phyloP scores from a whole-genome alignment of 2,888 invertebrate genomes.

The Slavum lentiscoides region DNA sequence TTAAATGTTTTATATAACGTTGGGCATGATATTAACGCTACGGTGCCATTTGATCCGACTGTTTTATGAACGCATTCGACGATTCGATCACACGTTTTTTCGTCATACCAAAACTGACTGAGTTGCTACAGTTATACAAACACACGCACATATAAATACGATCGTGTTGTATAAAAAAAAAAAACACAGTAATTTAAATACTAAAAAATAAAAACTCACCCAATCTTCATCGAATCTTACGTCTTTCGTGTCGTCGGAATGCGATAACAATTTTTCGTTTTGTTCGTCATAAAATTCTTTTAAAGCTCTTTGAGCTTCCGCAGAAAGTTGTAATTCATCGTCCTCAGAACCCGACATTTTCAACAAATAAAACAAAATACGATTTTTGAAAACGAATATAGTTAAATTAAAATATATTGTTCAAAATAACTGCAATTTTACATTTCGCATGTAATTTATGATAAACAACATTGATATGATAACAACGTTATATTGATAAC shows the following conservation, averaged over 20 bases:
- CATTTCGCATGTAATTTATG: too few species aligned
- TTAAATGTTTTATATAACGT: conserved; percentile 69
- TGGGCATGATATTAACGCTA: conserved; percentile 87
- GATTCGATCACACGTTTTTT: conserved; percentile 74
- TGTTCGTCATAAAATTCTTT: conserved; percentile 78
- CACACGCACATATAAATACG: neutral
- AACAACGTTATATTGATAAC: too few species aligned
- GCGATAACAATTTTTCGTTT: conserved; percentile 61
- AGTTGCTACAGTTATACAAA: conserved; percentile 74
- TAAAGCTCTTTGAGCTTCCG: conserved; percentile 73
- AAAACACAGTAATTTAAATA: neutral
- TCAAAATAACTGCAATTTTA: too few species aligned
- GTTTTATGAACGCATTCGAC: conserved; percentile 69
- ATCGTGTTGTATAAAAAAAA: neutral
- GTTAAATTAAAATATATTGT: too few species aligned
- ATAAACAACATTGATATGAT: too few species aligned
- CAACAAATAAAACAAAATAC: neutral
- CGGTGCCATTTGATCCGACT: conserved; percentile 65
- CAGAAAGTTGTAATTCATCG: conserved; percentile 69
- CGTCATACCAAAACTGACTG: conserved; percentile 97
- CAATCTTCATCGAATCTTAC: conserved; percentile 77
- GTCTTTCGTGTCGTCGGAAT: conserved; percentile 57
- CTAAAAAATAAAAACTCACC: conserved; percentile 64
- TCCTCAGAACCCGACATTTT: conserved; percentile 57
- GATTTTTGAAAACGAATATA: neutral